phyloP scores from a whole-genome alignment of 2,113 vertebrate species.

The Rhynchopsitta pachyrhyncha region DNA sequence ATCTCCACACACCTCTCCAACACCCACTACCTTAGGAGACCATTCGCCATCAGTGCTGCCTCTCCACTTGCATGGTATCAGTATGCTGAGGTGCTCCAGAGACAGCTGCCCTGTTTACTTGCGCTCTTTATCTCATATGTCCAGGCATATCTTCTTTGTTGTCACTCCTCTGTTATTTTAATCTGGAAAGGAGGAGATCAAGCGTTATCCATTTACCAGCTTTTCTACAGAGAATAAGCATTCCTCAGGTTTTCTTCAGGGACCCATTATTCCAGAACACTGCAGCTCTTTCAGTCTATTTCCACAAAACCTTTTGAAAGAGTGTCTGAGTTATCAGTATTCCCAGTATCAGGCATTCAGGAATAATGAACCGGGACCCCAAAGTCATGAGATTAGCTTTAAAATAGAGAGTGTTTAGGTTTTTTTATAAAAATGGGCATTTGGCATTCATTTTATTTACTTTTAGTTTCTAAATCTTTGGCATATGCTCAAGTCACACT shows the following conservation, averaged over 20 bases:
- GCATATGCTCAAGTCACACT: constrained; percentile 44
- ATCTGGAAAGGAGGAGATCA: constrained; percentile 29
- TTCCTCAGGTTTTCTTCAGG: not conserved
- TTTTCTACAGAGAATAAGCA: constrained; percentile 20
- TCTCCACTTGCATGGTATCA: not conserved
- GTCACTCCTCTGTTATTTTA: constrained; percentile 13
- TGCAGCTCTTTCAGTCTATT: constrained; percentile 28
- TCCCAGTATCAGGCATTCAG: constrained; percentile 23
- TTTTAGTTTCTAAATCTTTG: constrained; percentile 45
- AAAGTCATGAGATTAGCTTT: constrained; percentile 46
- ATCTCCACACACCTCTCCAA: not conserved
- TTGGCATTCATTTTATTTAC: constrained; percentile 35
- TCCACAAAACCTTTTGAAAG: not conserved
- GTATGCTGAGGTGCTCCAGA: not conserved
- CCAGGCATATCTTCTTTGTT: not conserved
- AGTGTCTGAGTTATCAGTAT: not conserved
- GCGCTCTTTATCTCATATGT: not conserved
- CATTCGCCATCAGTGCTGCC: not conserved
- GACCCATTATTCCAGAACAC: constrained; percentile 34
- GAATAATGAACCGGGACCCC: constrained; percentile 11
- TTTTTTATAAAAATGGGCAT: not conserved
- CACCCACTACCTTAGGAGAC: accelerated
- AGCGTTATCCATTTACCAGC: constrained; percentile 4
- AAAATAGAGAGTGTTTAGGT: constrained; percentile 14
- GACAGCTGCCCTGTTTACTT: not conserved